phyloP scores from a whole-genome alignment of 1,140 invertebrate species.

The Camponotus pennsylvanicus region DNA sequence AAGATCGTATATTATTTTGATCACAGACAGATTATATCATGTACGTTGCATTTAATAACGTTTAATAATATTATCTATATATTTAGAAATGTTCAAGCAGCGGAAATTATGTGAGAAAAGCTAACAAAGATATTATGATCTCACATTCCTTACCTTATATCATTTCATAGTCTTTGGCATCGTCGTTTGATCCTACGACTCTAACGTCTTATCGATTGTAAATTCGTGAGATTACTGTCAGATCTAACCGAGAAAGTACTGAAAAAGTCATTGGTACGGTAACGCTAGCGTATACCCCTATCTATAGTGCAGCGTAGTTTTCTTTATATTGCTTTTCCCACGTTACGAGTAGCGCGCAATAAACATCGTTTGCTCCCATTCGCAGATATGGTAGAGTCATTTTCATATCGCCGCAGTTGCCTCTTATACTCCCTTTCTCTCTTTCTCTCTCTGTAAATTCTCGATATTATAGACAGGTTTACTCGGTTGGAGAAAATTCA shows the following conservation, averaged over 20 bases:
- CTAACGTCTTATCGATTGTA: slow-evolving; percentile 72
- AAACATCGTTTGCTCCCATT: slow-evolving; percentile 52
- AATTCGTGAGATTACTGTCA: slow-evolving; percentile 66
- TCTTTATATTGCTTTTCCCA: slow-evolving; percentile 54
- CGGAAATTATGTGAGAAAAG: background rate
- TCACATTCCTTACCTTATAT: slow-evolving; percentile 45
- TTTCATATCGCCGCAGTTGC: slow-evolving; percentile 25
- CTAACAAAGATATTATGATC: background rate
- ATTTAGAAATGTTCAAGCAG: background rate
- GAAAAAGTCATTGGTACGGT: slow-evolving; percentile 40
- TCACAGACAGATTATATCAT: background rate
- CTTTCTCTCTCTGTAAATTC: slow-evolving; percentile 50
- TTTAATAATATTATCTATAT: background rate
- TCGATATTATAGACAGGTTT: slow-evolving; percentile 56
- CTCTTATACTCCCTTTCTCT: slow-evolving; percentile 18
- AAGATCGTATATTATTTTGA: background rate
- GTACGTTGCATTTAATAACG: background rate
- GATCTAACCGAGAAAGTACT: slow-evolving; percentile 38
- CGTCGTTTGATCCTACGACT: slow-evolving; percentile 34
- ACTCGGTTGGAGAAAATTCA: slow-evolving; percentile 49
- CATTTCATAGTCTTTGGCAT: slow-evolving; percentile 50
- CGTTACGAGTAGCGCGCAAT: slow-evolving; percentile 48
- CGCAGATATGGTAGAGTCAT: slow-evolving; percentile 46
- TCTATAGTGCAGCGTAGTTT: slow-evolving; percentile 18
- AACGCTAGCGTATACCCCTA: slow-evolving; percentile 1